Evolutionary conservation across 2,113 vertebrate genomes (phyloP).

Genomic region (Aythya baeri): DNA sequence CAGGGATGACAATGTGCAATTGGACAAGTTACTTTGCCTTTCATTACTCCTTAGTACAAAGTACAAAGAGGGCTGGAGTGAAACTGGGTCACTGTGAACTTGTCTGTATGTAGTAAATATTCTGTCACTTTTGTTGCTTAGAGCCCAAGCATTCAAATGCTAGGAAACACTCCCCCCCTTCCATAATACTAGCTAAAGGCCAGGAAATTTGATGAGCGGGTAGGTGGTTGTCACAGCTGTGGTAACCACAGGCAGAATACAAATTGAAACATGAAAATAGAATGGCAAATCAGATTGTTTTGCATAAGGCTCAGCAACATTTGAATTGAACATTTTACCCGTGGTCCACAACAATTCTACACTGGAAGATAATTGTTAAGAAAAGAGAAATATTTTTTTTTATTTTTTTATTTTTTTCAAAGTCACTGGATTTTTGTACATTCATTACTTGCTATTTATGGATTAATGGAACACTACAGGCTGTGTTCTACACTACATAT

Average conservation of each 20-base stretch:
- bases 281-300: neutral
- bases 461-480: neutral
- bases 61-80: neutral
- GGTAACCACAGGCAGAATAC: neutral
- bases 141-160: neutral
- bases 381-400: neutral
- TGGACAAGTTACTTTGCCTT: constrained; percentile 30
- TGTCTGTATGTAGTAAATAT: neutral
- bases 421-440: neutral
- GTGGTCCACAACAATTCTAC: neutral
- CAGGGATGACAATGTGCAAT: constrained; percentile 31
- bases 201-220: neutral
- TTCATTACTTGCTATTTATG: neutral
- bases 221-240: neutral
- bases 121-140: constrained; percentile 37
- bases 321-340: neutral
- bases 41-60: constrained; percentile 40
- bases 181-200: neutral
- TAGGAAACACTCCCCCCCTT: neutral
- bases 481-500: neutral
- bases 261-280: neutral
- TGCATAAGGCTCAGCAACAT: neutral
- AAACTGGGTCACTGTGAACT: constrained; percentile 6
- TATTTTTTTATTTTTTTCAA: neutral
- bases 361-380: neutral